Evolutionary conservation across 2,888 invertebrate genomes (phyloP), one percentile per base, ranked within the genome.

Genomic region (Creontiades dilutus): DNA sequence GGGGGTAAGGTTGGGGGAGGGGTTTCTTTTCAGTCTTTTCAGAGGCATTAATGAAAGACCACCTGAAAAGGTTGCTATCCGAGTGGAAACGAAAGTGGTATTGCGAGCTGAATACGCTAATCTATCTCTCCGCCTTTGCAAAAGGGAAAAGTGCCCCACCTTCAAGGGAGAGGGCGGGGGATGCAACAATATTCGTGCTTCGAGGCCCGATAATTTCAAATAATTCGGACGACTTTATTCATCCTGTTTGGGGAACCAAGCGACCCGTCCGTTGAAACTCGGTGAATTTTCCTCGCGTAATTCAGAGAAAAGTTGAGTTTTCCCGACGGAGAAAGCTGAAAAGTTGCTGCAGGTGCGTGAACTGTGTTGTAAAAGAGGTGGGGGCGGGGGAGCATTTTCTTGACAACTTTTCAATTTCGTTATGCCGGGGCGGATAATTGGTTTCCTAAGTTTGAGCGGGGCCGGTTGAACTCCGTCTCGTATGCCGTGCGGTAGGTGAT

Each of bases 51-150:
- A 68, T 68, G 68, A 68, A 68, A 68, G 68, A 23, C 27, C 68
- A 23, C 7, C 68, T 68, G 68, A 68, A 68, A 68, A 68, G 68
- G 23, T 68, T 23, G 1, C 23, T 23, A 23, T 68, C 68, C 68
- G 68, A 68, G 68, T 23, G 68, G 68, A 68, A 68, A 68, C 68
- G 68, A 68, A 68, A 68, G 68, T 23, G 68, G 68, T 68, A 68
- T 23, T 23, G 23, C 23, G 23, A 68, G 27, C 68, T 68, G 68
- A 68, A 68, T 68, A 68, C 68, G 68, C 68, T 68, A 68, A 68
- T 68, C 68, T 68, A 23, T 68, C 16, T 61, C 61, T 11, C 68
- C 7, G 27, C 12, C 57, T 9, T 68, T 23, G 68, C 12, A 23
- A 11, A 23, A 61, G 11, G 61, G 68, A 23, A 57, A 57, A 23